Evolutionary conservation across 1,140 invertebrate species (phyloP).

Genomic region (Chironomus striatipennis): DNA sequence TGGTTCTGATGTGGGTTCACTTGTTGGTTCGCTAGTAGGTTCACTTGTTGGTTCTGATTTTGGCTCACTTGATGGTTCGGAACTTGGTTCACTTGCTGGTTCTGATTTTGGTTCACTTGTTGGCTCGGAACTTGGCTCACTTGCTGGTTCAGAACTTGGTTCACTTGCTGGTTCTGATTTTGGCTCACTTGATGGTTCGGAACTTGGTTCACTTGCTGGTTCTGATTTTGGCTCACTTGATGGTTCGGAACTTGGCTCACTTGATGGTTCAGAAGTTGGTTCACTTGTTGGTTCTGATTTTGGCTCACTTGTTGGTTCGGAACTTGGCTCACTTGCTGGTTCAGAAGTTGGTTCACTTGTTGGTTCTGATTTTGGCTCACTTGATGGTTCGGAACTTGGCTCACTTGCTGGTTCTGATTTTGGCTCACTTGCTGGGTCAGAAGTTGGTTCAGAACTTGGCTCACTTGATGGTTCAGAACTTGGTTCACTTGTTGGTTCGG

Average conservation of each 20-base stretch:
- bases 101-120: background rate
- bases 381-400: conserved; percentile 30
- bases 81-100: background rate
- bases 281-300: conserved; percentile 28
- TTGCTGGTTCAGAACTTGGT: conserved; percentile 28
- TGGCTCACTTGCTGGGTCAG: conserved; percentile 28
- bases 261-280: conserved; percentile 27
- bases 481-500: conserved; percentile 30
- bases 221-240: conserved; percentile 25
- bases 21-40: conserved; percentile 25
- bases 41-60: background rate
- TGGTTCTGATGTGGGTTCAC: conserved; percentile 35
- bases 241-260: conserved; percentile 30
- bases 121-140: conserved; percentile 29
- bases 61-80: background rate
- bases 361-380: conserved; percentile 24
- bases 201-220: conserved; percentile 28
- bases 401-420: conserved; percentile 25
- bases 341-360: conserved; percentile 28
- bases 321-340: too few relatives aligned
- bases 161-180: conserved; percentile 29
- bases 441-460: conserved; percentile 31
- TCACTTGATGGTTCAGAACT: conserved; percentile 29
- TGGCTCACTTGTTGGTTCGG: conserved; percentile 26
- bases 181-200: conserved; percentile 30